A percentile compares a stretch with the other conserved stretches of the same genome.
Evolutionary conservation across 2,888 invertebrate genomes (phyloP).

Genomic region (Dynastes hyllus): DNA sequence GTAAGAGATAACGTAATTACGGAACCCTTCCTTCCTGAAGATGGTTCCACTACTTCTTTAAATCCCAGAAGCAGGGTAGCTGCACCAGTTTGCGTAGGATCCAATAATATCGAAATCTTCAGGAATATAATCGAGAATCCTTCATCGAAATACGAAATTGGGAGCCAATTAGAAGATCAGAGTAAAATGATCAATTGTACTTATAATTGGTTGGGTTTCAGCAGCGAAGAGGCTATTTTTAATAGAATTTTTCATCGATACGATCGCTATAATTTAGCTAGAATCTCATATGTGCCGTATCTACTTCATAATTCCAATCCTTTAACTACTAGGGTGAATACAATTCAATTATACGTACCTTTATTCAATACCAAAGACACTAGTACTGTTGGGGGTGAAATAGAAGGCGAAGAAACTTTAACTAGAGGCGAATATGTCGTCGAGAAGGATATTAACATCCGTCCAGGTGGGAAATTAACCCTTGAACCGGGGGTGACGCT

Average conservation of each 20-base stretch:
- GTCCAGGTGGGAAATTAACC: conserved; percentile 93
- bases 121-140: conserved; percentile 95
- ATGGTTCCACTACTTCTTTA: conserved; percentile 79
- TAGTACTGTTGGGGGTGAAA: conserved; percentile 90
- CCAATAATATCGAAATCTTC: conserved; percentile 90
- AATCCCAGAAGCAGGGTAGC: conserved; percentile 94
- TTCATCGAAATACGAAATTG: conserved; percentile 93
- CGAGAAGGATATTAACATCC: conserved; percentile 93
- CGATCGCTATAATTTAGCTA: conserved; percentile 95
- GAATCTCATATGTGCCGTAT: conserved; percentile 93
- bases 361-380: conserved; percentile 80
- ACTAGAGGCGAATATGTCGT: conserved; percentile 92
- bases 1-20: conserved; percentile 88
- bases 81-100: conserved; percentile 93
- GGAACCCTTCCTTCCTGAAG: conserved; percentile 85
- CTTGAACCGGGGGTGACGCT: conserved; percentile 92
- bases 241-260: conserved; percentile 87
- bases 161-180: conserved; percentile 95
- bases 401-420: conserved; percentile 90
- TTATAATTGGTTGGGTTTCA: conserved; percentile 93
- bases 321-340: conserved; percentile 87
- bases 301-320: conserved; percentile 92
- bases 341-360: conserved; percentile 85
- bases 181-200: conserved; percentile 95
- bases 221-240: conserved; percentile 83